Conservation (phyloP, 2,888 invertebrate species). For the Cosmia pyralina region DNA sequence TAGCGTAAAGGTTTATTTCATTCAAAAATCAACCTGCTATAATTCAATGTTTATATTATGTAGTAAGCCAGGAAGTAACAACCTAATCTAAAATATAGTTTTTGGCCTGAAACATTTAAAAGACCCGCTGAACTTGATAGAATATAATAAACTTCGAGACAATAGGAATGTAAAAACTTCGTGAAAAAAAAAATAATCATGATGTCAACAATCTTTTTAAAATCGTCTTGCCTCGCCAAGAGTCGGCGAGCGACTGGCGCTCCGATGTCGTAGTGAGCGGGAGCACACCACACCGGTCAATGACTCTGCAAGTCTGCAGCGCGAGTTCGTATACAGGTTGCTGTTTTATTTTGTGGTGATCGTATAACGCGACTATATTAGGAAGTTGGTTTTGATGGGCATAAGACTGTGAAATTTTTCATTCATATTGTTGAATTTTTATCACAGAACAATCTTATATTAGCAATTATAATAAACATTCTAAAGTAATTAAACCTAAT, state of each 20-base stretch:
- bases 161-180: not conserved
- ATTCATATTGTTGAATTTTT: not conserved
- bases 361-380: slow-evolving; percentile 65
- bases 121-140: not conserved
- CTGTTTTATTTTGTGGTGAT: slow-evolving; percentile 50
- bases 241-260: slow-evolving; percentile 53
- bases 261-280: slow-evolving; percentile 10
- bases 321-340: slow-evolving; percentile 67
- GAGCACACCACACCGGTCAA: slow-evolving; percentile 48
- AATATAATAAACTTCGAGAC: not conserved
- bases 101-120: not conserved
- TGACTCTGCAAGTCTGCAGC: slow-evolving; percentile 48
- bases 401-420: not conserved
- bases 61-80: not conserved
- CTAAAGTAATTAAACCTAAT: not conserved
- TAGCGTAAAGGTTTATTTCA: not conserved
- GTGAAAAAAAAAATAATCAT: not conserved
- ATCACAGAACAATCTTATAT: not conserved
- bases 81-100: not conserved
- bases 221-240: slow-evolving; percentile 20
- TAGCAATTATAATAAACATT: not conserved
- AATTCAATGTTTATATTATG: not conserved
- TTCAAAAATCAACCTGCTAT: not conserved
- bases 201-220: not conserved
- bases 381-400: slow-evolving; percentile 21